Evolutionary conservation across 2,113 vertebrate species (phyloP).

Genomic region (Perca fluviatilis): DNA sequence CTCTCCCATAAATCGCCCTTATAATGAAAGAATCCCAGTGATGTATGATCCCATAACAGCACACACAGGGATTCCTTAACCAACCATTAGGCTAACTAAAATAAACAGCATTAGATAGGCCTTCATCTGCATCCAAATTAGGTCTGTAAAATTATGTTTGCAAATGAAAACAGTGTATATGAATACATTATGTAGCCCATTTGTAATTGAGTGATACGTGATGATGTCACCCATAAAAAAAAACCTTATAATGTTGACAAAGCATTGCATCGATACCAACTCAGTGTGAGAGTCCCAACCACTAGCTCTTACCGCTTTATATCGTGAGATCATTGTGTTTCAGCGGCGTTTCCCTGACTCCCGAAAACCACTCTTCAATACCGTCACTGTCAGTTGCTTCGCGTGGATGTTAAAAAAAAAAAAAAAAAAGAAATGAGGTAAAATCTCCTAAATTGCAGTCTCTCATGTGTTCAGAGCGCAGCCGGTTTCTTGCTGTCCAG

Average conservation of each 20-base stretch:
- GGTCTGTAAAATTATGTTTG: background rate
- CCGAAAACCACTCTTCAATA: background rate
- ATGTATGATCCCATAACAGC: conserved; percentile 25
- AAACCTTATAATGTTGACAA: background rate
- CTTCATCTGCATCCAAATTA: background rate
- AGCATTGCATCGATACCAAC: background rate
- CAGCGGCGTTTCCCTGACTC: conserved; percentile 50
- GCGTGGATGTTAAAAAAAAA: background rate
- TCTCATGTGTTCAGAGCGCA: conserved; percentile 41
- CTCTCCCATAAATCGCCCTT: background rate
- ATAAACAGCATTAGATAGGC: background rate
- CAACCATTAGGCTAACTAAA: background rate
- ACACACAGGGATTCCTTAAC: background rate
- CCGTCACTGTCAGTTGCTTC: conserved; percentile 61
- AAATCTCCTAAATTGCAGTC: background rate
- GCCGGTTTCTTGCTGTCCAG: conserved; percentile 18
- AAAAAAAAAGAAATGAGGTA: conserved; percentile 1
- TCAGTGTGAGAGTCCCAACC: background rate
- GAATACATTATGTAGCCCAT: too few species aligned
- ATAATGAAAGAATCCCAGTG: background rate
- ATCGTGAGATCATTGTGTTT: conserved; percentile 78
- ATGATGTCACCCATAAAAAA: background rate
- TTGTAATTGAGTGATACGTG: background rate
- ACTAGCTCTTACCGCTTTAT: conserved; percentile 81
- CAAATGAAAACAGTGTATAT: background rate